These are phyloP conservation scores for Onthophagus taurus DNA, from an alignment of 1,140 invertebrate genomes.

Conservation along the genomic window DNA sequence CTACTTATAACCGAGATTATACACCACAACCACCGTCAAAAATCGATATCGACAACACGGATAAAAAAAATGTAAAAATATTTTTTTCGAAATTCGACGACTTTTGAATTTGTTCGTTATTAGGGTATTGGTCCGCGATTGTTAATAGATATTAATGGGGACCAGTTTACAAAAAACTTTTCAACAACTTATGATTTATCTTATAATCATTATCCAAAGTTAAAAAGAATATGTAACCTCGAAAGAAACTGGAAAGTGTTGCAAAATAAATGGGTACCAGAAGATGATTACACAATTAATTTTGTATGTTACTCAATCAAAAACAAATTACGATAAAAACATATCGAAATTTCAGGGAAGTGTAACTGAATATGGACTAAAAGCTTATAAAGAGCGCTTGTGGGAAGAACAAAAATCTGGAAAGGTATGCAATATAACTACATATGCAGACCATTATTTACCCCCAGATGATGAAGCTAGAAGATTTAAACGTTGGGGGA, in stretches of 20 bases:
- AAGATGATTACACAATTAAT: constrained; percentile 11
- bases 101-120: neutral
- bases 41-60: neutral
- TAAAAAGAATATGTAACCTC: constrained; percentile 1
- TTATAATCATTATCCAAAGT: constrained; percentile 12
- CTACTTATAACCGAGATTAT: constrained; percentile 8
- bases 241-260: constrained; percentile 6
- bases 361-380: constrained; percentile 10
- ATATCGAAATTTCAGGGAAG: constrained; percentile 10
- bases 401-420: constrained; percentile 8
- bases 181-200: constrained; percentile 11
- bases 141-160: constrained; percentile 10
- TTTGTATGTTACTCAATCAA: constrained; percentile 7
- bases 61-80: neutral
- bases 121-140: constrained; percentile 12
- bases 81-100: neutral
- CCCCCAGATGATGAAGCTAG: constrained; percentile 3
- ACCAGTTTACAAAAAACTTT: constrained; percentile 8
- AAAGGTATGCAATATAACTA: constrained; percentile 6
- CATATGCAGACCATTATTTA: constrained; percentile 9
- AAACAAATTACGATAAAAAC: neutral
- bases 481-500: constrained; percentile 9
- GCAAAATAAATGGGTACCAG: constrained; percentile 11
- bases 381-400: constrained; percentile 7
- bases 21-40: constrained; percentile 7